Evolutionary conservation across 1,140 invertebrate genomes (phyloP), one percentile per base, ranked within the genome.

Genomic region (Elysia chlorotica): DNA sequence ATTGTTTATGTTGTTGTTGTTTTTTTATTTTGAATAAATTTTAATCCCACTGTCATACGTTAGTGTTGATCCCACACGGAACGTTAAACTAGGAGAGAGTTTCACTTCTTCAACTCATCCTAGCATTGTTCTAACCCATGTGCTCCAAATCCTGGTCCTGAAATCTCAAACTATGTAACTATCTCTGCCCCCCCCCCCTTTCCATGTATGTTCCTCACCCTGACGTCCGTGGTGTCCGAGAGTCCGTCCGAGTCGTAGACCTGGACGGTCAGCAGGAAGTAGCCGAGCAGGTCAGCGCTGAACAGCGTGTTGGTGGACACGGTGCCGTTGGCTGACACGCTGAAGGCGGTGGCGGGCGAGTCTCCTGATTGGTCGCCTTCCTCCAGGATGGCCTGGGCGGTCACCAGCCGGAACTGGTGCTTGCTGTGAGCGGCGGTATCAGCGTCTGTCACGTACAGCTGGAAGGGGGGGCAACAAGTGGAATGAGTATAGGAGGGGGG

Each of bases 191-290:
- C 10, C 41, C 41, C 10, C 41, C 10, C 41, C 10, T 14, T 10
- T 48, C 10, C 10, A n/a, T 48, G 10, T 48, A 10, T 48, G 10
- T 48, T 48, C 28, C 36, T 63, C 37, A 63, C 69, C 33, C 28
- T 71, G 56, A 63, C n/a, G 23, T 63, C 59, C 1, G 69, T 48
- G 30, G 38, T 53, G 35, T 71, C 59, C 23, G 61, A 62, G n/a
- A 57, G 25, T 5, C 36, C 36, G n/a, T 48, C 31, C 25, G 61
- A 28, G 33, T 71, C 69, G 33, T 61, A 71, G 2, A 31, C 69
- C 23, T 62, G 10, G 14, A 71, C 59, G 14, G 6, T 2, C 59
- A 71, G 19, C 37, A 30, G 3, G 23, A 62, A 71, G 35, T 63
- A 71, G 14, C 69, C 69, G 2, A 53, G 2, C 4, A 71, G 1